Evolutionary conservation across 2,797 vertebrate species (phyloP), one percentile per base, ranked within the genome.

Genomic region (Pangasius sanitwongsei): DNA sequence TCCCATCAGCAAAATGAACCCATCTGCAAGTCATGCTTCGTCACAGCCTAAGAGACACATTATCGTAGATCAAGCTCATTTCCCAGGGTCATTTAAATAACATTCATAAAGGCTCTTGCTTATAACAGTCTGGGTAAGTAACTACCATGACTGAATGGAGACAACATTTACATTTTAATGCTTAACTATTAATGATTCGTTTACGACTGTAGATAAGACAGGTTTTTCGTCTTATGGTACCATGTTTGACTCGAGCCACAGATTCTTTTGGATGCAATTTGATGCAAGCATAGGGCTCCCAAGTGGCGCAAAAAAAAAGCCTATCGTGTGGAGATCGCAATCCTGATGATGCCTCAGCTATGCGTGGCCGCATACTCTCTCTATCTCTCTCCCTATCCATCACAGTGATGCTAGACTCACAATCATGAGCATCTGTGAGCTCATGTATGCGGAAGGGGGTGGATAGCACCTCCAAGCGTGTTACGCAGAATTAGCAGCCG

Each of bases 1-100:
- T 85, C 57, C 63, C 65, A 59, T 89, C 55, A 65, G 41, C 78
- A 63, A 74, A 86, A 74, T 61, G 34, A 86, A 70, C 20, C 57
- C 41, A n/a, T 74, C 37, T 25, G 48, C 50, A 55, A 82, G 44
- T 65, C 44, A 53, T 55, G 86, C 86, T 57, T 61, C 18, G 48
- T 34, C 67, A 20, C n/a, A 28, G 31, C 25, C 74, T 72, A 61
- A 77, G 65, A 74, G 37, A 75, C 13, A 37, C 55, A 31, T 86
- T 81, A 48, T 75, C 48, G 44, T 53, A 65, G 37, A 37, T 50
- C n/a, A 53, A 44, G 53, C 55, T 53, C 31, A 75, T 72, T 82
- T 83, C n/a, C 8, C 61, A 48, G 28, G 16, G 25, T 83, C 65
- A 83, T 65, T 83, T 44, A 28, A n/a, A 2, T n/a, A 8, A 25